Evolutionary conservation across 2,888 invertebrate species (phyloP), one percentile per base, ranked within the genome.

Genomic region (Cantharis flavilabris): DNA sequence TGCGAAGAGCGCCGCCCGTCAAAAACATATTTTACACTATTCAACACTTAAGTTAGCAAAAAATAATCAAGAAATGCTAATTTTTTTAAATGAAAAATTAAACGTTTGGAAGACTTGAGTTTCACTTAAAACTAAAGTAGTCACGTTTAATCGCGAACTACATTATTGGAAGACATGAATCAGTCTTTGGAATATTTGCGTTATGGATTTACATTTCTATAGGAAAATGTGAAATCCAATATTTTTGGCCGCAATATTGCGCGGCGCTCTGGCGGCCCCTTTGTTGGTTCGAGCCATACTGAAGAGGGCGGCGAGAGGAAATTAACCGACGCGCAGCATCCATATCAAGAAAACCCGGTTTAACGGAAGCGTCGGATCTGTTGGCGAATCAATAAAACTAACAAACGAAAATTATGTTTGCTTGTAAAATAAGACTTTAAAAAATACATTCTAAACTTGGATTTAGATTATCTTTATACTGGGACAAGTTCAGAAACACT

Each of bases 91-190:
- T 23, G 13, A 23, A 33, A 28, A 70, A 62, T 33, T 33, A 62
- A 62, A 72, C 88, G 89, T 89, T 84, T 90, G 90, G 90, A 90
- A 90, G 90, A 90, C 90, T 90, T 89, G 86, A 64, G 87, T 90
- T 90, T 85, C 75, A 26, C 80, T 79, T 78, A 78, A 78, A 78
- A 72, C 78, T 80, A 84, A 67, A 85, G 86, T 86, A 89, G 89
- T 89, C 79, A 71, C 75, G 69, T 18, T 18, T 67, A 69, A 70
- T 73, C 78, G 78, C 67, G 70, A 69, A 33, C 71, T 81, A 80
- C 73, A 78, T 89, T 11, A 49, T 49, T 69, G 90, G 90, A 90
- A 90, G 90, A 90, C 90, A 87, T 89, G 85, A 69, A 76, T 87
- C 87, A 87, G 89, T 89, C 89, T 90, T 89, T 89, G 26, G 82